These are phyloP conservation scores for Strigops habroptila DNA, from an alignment of 2,113 vertebrate species.

Conservation along the genomic window DNA sequence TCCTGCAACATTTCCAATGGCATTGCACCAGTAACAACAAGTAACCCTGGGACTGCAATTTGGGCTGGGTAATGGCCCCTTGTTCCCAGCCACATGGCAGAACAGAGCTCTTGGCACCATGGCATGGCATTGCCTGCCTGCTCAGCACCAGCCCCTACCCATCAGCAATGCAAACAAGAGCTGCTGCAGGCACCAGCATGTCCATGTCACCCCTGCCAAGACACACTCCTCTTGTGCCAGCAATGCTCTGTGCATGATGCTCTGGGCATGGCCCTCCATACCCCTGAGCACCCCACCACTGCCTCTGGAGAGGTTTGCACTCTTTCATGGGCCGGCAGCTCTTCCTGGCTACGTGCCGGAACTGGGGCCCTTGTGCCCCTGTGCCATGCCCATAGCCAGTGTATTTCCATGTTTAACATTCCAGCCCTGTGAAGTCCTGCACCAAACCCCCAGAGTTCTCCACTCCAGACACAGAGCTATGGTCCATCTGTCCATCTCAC, in stretches of 20 bases:
- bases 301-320: background rate
- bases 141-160: background rate
- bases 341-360: rapidly evolving
- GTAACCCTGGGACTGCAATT: rapidly evolving
- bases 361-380: too few relatives aligned
- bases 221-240: rapidly evolving
- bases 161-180: background rate
- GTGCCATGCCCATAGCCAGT: rapidly evolving
- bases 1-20: background rate
- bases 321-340: background rate
- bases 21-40: background rate
- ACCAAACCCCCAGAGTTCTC: background rate
- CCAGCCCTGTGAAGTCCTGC: background rate
- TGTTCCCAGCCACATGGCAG: background rate
- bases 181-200: background rate
- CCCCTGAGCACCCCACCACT: background rate
- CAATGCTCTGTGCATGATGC: rapidly evolving
- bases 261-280: rapidly evolving
- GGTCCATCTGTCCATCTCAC: background rate
- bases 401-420: background rate
- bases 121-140: background rate
- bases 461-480: background rate
- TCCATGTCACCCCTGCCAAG: background rate
- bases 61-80: background rate
- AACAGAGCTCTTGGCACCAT: background rate